phyloP scores from a whole-genome alignment of 2,888 invertebrate genomes.

The Athalia rosae region DNA sequence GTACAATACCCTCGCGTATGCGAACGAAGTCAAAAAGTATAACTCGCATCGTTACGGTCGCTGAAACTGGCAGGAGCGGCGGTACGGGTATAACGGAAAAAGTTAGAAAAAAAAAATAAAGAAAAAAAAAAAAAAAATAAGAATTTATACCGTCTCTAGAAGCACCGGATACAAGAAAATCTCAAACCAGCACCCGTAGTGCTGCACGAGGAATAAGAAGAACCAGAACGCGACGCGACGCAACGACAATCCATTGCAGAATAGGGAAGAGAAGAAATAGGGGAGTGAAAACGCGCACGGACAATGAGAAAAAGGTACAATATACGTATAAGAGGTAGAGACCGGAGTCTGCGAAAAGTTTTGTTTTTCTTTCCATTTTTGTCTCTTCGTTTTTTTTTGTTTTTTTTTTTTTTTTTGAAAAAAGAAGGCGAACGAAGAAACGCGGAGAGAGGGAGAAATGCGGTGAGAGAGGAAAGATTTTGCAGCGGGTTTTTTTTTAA shows the following conservation, averaged over 20 bases:
- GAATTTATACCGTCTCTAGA: conserved; percentile 27
- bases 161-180: conserved; percentile 30
- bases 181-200: not conserved
- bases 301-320: not conserved
- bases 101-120: not conserved
- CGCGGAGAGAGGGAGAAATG: not conserved
- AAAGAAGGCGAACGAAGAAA: not conserved
- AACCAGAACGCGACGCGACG: not conserved
- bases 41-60: conserved; percentile 26
- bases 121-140: not conserved
- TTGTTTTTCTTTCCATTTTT: no score
- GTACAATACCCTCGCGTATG: no score
- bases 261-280: not conserved
- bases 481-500: no score
- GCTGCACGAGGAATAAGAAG: not conserved
- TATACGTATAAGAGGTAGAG: not conserved
- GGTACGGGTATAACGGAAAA: conserved; percentile 4
- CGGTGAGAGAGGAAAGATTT: not conserved
- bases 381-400: no score
- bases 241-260: not conserved
- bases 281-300: not conserved
- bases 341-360: not conserved
- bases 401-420: no score
- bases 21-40: not conserved
- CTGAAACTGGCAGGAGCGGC: conserved; percentile 35